Percentiles rank a stretch among this genome's conserved stretches.
phyloP scores from a whole-genome alignment of 30 jellyfish, hydroid and myxozoan genomes.

The Mastigias papua region DNA sequence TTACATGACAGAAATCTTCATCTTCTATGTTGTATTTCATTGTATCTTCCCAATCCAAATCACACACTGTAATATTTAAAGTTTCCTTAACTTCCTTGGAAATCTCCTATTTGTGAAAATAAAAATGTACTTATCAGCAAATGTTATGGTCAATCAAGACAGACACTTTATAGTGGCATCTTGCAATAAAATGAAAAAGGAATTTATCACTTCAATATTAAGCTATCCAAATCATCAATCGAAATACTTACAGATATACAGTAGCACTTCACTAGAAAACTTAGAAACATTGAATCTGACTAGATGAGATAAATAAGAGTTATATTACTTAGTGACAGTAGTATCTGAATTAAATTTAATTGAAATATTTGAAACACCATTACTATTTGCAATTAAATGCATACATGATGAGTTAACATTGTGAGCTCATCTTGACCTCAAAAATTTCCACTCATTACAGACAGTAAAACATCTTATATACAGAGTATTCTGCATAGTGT shows the following conservation, averaged over 20 bases:
- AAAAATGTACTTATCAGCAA: background rate
- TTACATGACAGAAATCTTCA: conserved; percentile 68
- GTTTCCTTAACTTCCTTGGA: conserved; percentile 14
- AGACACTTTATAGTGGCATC: background rate
- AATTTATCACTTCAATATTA: too few species aligned
- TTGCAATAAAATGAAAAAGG: too few species aligned
- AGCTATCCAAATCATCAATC: background rate
- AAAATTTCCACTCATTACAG: background rate
- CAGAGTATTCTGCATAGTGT: too few species aligned
- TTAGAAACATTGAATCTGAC: too few species aligned
- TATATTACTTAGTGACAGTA: too few species aligned
- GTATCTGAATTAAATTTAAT: too few species aligned
- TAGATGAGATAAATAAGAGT: too few species aligned
- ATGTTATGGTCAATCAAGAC: background rate
- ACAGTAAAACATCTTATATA: too few species aligned
- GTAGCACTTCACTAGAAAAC: too few species aligned
- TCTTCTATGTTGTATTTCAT: conserved; percentile 62
- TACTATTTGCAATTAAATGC: too few species aligned
- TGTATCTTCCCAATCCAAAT: conserved; percentile 88
- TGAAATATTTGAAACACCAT: too few species aligned
- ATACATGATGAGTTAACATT: too few species aligned
- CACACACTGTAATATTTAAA: conserved; percentile 27
- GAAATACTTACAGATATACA: background rate
- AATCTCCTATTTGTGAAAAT: conserved; percentile 8
- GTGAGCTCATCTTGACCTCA: background rate